phyloP scores from a whole-genome alignment of 2,113 vertebrate species.

The Erythrocercus mccallii region DNA sequence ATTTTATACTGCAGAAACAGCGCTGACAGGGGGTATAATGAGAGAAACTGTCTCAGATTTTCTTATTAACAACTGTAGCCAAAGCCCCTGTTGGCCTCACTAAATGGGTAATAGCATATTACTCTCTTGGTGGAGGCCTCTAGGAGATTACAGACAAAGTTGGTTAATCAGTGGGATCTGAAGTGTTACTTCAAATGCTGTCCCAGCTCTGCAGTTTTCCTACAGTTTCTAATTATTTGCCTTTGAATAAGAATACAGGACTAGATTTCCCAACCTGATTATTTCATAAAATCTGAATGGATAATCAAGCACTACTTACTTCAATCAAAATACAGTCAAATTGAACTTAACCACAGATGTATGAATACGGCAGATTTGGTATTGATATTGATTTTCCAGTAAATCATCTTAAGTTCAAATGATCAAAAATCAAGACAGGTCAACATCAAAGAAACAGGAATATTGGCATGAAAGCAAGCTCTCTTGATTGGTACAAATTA shows the following conservation, averaged over 20 bases:
- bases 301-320: slow-evolving; percentile 79
- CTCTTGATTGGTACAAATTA: slow-evolving; percentile 82
- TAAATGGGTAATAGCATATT: slow-evolving; percentile 79
- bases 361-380: slow-evolving; percentile 76
- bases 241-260: slow-evolving; percentile 75
- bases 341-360: slow-evolving; percentile 75
- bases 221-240: slow-evolving; percentile 77
- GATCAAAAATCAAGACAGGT: slow-evolving; percentile 84
- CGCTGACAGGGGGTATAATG: slow-evolving; percentile 80
- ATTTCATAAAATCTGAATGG: slow-evolving; percentile 74
- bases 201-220: slow-evolving; percentile 71
- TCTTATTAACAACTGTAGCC: slow-evolving; percentile 79
- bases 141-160: slow-evolving; percentile 76
- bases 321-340: slow-evolving; percentile 78
- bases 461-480: slow-evolving; percentile 82
- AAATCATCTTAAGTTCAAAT: slow-evolving; percentile 83
- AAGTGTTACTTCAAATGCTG: slow-evolving; percentile 76
- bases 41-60: slow-evolving; percentile 79
- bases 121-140: slow-evolving; percentile 73
- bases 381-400: slow-evolving; percentile 85
- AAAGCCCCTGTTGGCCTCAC: slow-evolving; percentile 71
- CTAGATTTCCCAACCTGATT: slow-evolving; percentile 73
- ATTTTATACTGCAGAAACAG: slow-evolving; percentile 73
- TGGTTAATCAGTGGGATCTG: slow-evolving; percentile 81
- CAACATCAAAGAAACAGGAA: slow-evolving; percentile 82